Percentiles rank a stretch among this genome's conserved stretches.
These are phyloP conservation scores for Pipistrellus pipistrellus DNA, from an alignment of 2,797 vertebrate species.

Conservation along the genomic window DNA sequence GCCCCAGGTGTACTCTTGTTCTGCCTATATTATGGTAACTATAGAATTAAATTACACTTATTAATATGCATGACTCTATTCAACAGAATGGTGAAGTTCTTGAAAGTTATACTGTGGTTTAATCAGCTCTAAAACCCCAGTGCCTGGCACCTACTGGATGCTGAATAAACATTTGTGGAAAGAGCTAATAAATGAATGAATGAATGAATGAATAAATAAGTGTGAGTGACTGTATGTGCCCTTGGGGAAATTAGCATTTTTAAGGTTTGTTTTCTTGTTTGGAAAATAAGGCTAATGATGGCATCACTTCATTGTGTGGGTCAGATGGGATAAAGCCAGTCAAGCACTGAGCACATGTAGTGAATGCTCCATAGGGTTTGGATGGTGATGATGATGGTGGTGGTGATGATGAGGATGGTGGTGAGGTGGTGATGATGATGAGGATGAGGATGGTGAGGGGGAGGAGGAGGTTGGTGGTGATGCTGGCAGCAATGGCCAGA, in stretches of 20 bases:
- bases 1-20: neutral
- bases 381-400: neutral
- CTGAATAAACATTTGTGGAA: neutral
- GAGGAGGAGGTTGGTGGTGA: rapidly evolving
- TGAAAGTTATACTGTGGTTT: neutral
- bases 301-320: neutral
- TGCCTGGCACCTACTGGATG: neutral
- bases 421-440: rapidly evolving
- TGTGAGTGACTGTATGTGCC: neutral
- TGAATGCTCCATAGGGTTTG: neutral
- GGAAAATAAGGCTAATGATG: neutral
- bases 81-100: neutral
- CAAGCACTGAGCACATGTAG: rapidly evolving
- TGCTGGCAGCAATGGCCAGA: neutral
- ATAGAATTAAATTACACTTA: neutral
- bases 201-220: neutral
- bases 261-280: neutral
- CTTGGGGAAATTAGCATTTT: neutral
- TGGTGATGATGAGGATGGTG: rapidly evolving
- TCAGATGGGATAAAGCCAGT: rapidly evolving
- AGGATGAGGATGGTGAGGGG: neutral
- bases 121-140: neutral
- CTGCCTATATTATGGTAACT: neutral
- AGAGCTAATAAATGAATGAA: neutral
- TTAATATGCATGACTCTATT: neutral